Percentiles rank a stretch among this genome's conserved stretches.
phyloP scores from a whole-genome alignment of 2,888 invertebrate species.

The Scaptomyza parva region DNA sequence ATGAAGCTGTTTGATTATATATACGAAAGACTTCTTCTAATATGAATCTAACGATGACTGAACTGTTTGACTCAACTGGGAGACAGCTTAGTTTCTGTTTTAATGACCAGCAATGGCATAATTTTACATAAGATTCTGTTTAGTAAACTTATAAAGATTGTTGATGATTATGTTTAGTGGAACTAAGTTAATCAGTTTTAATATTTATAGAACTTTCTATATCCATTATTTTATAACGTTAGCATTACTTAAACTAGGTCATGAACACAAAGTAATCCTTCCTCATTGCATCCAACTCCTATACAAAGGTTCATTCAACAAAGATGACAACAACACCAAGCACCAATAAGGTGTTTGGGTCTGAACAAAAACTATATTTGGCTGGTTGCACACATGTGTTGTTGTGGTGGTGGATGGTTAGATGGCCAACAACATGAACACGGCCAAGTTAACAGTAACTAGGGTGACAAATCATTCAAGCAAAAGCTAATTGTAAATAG shows the following conservation, averaged over 20 bases:
- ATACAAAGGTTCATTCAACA: constrained; percentile 56
- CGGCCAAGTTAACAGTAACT: neutral
- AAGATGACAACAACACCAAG: constrained; percentile 4
- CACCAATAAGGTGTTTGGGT: constrained; percentile 13
- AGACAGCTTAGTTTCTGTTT: constrained; percentile 9
- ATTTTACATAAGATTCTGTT: constrained; percentile 22
- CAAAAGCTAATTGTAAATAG: constrained; percentile 41
- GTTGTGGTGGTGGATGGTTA: constrained; percentile 3
- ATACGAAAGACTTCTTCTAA: constrained; percentile 9
- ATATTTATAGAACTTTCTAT: neutral
- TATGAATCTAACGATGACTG: constrained; percentile 58
- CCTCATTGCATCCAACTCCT: neutral
- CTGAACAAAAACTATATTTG: constrained; percentile 53
- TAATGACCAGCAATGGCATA: constrained; percentile 40
- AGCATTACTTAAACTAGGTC: constrained; percentile 59
- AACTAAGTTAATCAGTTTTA: neutral
- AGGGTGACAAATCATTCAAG: constrained; percentile 49
- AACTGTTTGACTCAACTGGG: constrained; percentile 9
- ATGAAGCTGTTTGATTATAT: constrained; percentile 5
- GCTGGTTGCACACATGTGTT: constrained; percentile 63
- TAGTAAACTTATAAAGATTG: constrained; percentile 4
- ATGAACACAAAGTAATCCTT: constrained; percentile 34
- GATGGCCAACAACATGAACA: too few relatives aligned
- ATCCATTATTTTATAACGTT: neutral
- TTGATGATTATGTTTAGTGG: constrained; percentile 18